These are phyloP conservation scores for Unio delphinus DNA, from an alignment of 2,888 invertebrate species.

Conservation along the genomic window DNA sequence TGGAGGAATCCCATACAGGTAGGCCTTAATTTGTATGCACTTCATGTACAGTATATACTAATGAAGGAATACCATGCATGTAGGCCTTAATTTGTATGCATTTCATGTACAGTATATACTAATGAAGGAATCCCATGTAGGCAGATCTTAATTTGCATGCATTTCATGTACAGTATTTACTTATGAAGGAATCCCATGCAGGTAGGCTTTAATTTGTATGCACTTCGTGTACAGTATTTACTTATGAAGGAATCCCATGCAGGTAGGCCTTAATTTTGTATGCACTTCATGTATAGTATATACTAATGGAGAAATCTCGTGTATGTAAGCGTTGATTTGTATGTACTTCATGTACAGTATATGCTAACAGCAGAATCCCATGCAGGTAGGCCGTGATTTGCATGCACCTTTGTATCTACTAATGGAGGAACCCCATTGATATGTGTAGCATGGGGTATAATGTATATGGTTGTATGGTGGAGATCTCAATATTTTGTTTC, in stretches of 20 bases:
- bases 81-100: constrained; percentile 20
- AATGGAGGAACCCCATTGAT: constrained; percentile 43
- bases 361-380: constrained; percentile 68
- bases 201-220: not conserved
- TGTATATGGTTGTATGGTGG: too few relatives aligned
- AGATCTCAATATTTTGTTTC: too few relatives aligned
- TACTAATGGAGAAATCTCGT: constrained; percentile 64
- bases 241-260: constrained; percentile 68
- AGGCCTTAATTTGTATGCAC: constrained; percentile 31
- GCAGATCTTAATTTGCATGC: constrained; percentile 31
- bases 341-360: constrained; percentile 42
- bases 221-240: constrained; percentile 51
- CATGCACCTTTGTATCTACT: constrained; percentile 47
- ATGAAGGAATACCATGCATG: constrained; percentile 57
- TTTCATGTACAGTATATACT: constrained; percentile 42
- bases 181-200: constrained; percentile 59
- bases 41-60: constrained; percentile 68
- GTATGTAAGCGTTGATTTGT: not conserved
- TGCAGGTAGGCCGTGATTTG: constrained; percentile 52
- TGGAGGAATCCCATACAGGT: constrained; percentile 69
- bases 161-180: constrained; percentile 68
- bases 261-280: constrained; percentile 33
- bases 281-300: constrained; percentile 41
- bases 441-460: too few relatives aligned
- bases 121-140: constrained; percentile 69